Conservation (phyloP, 1,140 invertebrate species). For the Tetraneura akinire region DNA sequence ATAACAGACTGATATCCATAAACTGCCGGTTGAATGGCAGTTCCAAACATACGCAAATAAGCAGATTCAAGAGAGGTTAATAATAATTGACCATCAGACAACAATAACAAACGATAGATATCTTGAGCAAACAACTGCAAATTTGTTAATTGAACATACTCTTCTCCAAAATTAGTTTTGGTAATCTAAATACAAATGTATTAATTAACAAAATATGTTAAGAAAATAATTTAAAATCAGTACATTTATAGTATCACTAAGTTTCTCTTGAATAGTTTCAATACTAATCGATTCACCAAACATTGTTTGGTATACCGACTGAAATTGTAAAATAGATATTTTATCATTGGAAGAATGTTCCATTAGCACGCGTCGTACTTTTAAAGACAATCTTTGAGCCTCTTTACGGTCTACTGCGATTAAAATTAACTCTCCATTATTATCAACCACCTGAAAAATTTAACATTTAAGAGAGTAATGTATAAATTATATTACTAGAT, state of each 20-base stretch:
- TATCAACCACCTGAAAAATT: conserved; percentile 51
- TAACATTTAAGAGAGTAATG: not conserved
- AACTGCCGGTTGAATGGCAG: conserved; percentile 62
- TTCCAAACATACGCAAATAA: conserved; percentile 64
- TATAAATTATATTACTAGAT: not conserved
- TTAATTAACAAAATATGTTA: not conserved
- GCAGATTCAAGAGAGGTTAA: conserved; percentile 63
- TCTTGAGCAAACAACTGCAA: conserved; percentile 66
- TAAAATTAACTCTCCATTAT: conserved; percentile 57
- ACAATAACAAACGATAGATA: conserved; percentile 63
- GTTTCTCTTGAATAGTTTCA: conserved; percentile 61
- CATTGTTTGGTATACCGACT: conserved; percentile 60
- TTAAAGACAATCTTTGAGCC: conserved; percentile 60
- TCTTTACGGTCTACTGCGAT: conserved; percentile 60
- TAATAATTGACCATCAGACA: conserved; percentile 62
- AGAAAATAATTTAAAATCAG: conserved; percentile 23
- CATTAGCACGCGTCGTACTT: conserved; percentile 65
- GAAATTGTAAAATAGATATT: conserved; percentile 61
- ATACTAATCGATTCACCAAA: conserved; percentile 61
- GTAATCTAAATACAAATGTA: conserved; percentile 41
- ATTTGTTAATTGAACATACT: conserved; percentile 62
- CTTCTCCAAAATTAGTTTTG: conserved; percentile 57
- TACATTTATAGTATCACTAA: conserved; percentile 63
- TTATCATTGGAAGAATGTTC: conserved; percentile 61
- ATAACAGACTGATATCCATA: conserved; percentile 63